Percentiles rank a stretch among this genome's conserved stretches.
Conservation (phyloP, 2,113 vertebrate genomes). For the Malurus melanocephalus region DNA sequence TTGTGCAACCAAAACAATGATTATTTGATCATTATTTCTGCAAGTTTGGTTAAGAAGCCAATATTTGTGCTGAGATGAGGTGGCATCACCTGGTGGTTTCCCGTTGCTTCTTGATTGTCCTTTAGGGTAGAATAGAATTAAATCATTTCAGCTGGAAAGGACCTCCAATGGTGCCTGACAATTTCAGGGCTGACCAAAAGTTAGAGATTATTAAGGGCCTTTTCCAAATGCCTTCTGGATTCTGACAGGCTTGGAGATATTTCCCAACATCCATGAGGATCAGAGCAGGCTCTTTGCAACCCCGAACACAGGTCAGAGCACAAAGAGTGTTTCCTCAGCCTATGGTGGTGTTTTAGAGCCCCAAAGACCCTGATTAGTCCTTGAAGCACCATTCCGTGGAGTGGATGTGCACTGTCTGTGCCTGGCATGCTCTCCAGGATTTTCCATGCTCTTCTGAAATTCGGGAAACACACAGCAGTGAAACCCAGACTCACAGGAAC, state of each 20-base stretch:
- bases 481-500: not conserved
- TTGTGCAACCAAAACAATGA: not conserved
- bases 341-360: not conserved
- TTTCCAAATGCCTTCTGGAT: not conserved
- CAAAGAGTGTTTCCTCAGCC: not conserved
- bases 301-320: not conserved
- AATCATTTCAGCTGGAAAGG: not conserved
- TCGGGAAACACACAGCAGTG: not conserved
- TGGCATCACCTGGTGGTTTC: not conserved
- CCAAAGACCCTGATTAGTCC: not conserved
- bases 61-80: not conserved
- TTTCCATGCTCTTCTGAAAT: not conserved
- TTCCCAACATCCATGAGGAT: not conserved
- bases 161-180: not conserved
- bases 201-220: not conserved
- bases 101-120: not conserved
- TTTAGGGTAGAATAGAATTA: not conserved
- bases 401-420: not conserved
- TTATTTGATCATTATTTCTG: not conserved
- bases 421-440: not conserved
- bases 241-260: not conserved
- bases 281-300: not conserved
- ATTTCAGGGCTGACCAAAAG: not conserved
- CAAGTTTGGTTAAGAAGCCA: not conserved
- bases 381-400: not conserved